Conservation (phyloP, 2,888 invertebrate genomes). For the Clunio marinus region DNA sequence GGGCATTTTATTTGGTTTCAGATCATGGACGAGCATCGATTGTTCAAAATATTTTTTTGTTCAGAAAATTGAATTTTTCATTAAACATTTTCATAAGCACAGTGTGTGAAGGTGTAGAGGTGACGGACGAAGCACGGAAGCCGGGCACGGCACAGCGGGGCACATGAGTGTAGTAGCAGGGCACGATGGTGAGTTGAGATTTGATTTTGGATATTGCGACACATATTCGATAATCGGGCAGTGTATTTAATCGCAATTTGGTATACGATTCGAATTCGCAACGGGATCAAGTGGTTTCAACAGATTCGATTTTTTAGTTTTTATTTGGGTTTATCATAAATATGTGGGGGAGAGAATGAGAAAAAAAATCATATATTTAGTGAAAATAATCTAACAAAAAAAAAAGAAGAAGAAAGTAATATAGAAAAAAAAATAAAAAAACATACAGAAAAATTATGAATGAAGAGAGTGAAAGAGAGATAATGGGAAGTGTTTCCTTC, state of each 20-base stretch:
- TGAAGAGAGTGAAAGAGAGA: slow-evolving; percentile 36
- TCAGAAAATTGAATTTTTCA: slow-evolving; percentile 13
- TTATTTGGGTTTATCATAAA: slow-evolving; percentile 22
- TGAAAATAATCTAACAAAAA: slow-evolving; percentile 35
- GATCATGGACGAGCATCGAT: slow-evolving; percentile 19
- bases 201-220: slow-evolving; percentile 11
- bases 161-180: neutral
- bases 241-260: slow-evolving; percentile 3
- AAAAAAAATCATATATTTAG: slow-evolving; percentile 39
- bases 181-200: slow-evolving; percentile 11
- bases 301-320: slow-evolving; percentile 6
- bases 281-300: slow-evolving; percentile 4
- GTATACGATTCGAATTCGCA: slow-evolving; percentile 18
- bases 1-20: neutral
- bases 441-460: slow-evolving; percentile 3
- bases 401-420: neutral
- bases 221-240: slow-evolving; percentile 11
- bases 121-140: slow-evolving; percentile 21
- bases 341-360: slow-evolving; percentile 38
- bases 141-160: slow-evolving; percentile 14
- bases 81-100: slow-evolving; percentile 22
- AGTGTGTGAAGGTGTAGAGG: slow-evolving; percentile 18
- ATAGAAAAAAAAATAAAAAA: slow-evolving; percentile 6
- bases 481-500: slow-evolving; percentile 42
- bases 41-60: neutral